Conservation (phyloP, 2,888 invertebrate genomes). For the Aricia artaxerxes region DNA sequence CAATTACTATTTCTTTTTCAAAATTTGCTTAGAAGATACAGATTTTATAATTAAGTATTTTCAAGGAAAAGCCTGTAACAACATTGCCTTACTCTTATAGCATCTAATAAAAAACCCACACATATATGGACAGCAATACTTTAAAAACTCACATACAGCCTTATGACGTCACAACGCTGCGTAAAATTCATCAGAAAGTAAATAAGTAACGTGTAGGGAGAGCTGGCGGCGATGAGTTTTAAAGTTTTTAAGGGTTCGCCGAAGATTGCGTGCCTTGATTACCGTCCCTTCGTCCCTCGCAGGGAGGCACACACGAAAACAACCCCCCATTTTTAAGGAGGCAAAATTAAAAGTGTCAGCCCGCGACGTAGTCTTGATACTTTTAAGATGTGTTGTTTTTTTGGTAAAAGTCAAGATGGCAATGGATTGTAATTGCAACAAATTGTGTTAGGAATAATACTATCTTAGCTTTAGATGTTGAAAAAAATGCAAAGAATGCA, state of each 20-base stretch:
- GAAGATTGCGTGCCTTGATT: constrained; percentile 85
- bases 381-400: constrained; percentile 56
- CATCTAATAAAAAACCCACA: too few relatives aligned
- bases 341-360: constrained; percentile 78
- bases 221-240: constrained; percentile 77
- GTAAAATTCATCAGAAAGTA: constrained; percentile 16
- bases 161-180: background rate
- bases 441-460: too few relatives aligned
- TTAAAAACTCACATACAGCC: background rate
- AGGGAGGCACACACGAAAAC: constrained; percentile 51
- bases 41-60: too few relatives aligned
- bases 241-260: constrained; percentile 83
- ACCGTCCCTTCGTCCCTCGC: constrained; percentile 65
- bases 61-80: too few relatives aligned
- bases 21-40: too few relatives aligned
- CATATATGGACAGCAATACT: too few relatives aligned
- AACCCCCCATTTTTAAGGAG: constrained; percentile 79
- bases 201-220: constrained; percentile 30
- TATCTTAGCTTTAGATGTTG: too few relatives aligned
- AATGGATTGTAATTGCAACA: background rate
- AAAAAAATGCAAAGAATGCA: too few relatives aligned
- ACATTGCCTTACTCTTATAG: too few relatives aligned
- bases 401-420: background rate
- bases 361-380: constrained; percentile 57
- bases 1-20: too few relatives aligned